A percentile compares a stretch with the other conserved stretches of the same genome.
phyloP scores from a whole-genome alignment of 2,797 vertebrate genomes.

The Bradypodion ventrale region DNA sequence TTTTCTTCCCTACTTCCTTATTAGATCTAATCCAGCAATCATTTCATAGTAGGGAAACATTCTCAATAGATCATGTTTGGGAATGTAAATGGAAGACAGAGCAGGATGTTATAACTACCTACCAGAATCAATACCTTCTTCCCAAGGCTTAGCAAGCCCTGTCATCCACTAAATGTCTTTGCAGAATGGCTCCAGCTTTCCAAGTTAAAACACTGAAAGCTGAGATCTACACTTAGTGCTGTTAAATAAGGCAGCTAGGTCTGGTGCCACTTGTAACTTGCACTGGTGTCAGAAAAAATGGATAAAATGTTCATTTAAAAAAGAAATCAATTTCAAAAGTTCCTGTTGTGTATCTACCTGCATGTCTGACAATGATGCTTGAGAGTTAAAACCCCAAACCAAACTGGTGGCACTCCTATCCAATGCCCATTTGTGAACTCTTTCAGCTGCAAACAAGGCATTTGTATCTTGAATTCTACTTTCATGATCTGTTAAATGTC shows the following conservation, averaged over 20 bases:
- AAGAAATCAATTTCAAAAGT: too few species aligned
- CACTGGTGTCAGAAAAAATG: neutral
- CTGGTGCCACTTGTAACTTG: neutral
- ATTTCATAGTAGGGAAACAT: neutral
- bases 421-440: too few species aligned
- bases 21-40: slow-evolving; percentile 43
- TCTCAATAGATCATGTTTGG: slow-evolving; percentile 19
- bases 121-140: slow-evolving; percentile 23
- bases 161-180: slow-evolving; percentile 20
- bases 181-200: neutral
- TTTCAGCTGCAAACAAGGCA: too few species aligned
- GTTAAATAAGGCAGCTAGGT: neutral
- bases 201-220: neutral
- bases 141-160: neutral
- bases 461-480: too few species aligned
- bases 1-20: slow-evolving; percentile 31
- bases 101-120: slow-evolving; percentile 9
- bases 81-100: slow-evolving; percentile 28
- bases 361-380: too few species aligned
- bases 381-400: too few species aligned
- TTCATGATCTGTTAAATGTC: too few species aligned
- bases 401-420: too few species aligned
- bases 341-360: too few species aligned
- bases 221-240: slow-evolving; percentile 4
- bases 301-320: too few species aligned